Conservation (phyloP, 2,888 invertebrate species). For the Cetonia aurata region DNA sequence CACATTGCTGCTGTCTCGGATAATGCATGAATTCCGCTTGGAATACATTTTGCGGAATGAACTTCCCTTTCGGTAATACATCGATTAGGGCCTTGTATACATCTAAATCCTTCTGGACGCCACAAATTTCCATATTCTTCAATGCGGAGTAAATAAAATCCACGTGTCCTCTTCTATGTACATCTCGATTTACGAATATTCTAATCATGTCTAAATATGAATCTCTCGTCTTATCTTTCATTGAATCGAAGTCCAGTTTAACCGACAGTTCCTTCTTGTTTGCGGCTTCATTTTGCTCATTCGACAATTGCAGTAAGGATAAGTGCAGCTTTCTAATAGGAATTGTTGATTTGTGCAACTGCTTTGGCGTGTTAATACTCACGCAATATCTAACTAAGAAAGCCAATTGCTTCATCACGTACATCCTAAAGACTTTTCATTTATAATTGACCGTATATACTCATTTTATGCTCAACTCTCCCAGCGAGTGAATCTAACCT, state of each 20-base stretch:
- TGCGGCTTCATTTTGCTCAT: constrained; percentile 1
- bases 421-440: constrained; percentile 31
- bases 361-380: constrained; percentile 6
- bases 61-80: constrained; percentile 89
- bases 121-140: constrained; percentile 89
- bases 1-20: constrained; percentile 95
- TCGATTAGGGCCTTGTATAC: constrained; percentile 88
- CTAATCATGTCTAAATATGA: constrained; percentile 81
- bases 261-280: constrained; percentile 14
- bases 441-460: too few species aligned
- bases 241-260: constrained; percentile 18
- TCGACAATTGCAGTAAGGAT: not conserved
- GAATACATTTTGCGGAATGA: constrained; percentile 84
- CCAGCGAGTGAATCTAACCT: not conserved
- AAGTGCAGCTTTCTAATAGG: constrained; percentile 30
- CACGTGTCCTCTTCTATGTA: constrained; percentile 85
- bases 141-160: constrained; percentile 95
- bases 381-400: constrained; percentile 36
- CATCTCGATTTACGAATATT: constrained; percentile 78
- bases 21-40: constrained; percentile 94
- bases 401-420: constrained; percentile 31
- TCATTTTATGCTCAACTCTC: constrained; percentile 35
- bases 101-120: constrained; percentile 87
- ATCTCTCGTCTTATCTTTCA: constrained; percentile 73
- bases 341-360: constrained; percentile 5